Conservation (phyloP, 2,888 invertebrate species). For the Crepidodera aurea region DNA sequence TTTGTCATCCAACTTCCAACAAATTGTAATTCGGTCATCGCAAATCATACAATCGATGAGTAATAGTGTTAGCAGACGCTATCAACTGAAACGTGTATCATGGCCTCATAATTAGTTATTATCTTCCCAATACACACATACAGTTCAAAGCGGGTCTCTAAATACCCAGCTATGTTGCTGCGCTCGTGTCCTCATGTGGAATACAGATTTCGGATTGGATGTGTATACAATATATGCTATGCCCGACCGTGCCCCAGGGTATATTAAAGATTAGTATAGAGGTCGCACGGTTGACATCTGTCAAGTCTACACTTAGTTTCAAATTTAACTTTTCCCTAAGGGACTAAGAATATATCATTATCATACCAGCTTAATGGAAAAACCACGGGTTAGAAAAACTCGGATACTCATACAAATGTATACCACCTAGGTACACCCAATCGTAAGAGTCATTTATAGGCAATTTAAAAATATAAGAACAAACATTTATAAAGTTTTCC, state of each 20-base stretch:
- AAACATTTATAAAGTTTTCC: no score
- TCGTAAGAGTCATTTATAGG: no score
- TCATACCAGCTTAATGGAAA: no score
- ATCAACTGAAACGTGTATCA: constrained; percentile 46
- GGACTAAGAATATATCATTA: no score
- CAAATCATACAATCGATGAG: constrained; percentile 45
- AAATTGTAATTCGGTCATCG: constrained; percentile 46
- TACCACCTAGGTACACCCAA: no score
- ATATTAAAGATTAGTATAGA: neutral
- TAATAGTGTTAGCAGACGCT: constrained; percentile 43
- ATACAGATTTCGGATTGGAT: constrained; percentile 13
- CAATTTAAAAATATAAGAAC: no score
- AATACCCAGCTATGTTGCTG: constrained; percentile 20
- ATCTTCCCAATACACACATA: constrained; percentile 38
- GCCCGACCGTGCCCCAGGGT: neutral
- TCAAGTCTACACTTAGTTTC: neutral
- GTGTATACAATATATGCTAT: neutral
- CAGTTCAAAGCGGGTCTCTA: constrained; percentile 29
- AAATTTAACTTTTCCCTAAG: neutral
- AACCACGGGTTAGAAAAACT: no score
- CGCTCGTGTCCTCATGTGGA: constrained; percentile 14
- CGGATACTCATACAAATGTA: no score
- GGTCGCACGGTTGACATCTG: neutral
- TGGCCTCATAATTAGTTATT: constrained; percentile 46
- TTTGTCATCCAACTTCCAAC: constrained; percentile 43